Evolutionary conservation across 2,113 vertebrate genomes (phyloP), one percentile per base, ranked within the genome.

Genomic region (Galeopterus variegatus): DNA sequence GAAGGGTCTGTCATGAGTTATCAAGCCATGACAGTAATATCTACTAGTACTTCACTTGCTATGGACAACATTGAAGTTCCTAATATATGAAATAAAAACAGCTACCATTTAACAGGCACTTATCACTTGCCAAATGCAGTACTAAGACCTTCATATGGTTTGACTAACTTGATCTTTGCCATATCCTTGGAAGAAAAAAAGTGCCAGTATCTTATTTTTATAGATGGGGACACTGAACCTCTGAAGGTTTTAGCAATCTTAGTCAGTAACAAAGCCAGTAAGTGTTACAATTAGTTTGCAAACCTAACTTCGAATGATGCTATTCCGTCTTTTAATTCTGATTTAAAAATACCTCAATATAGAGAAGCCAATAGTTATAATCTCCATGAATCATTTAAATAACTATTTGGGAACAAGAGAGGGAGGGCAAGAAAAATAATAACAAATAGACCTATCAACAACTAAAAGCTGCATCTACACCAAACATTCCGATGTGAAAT

Each of bases 1-100:
- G 19, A 92, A 94, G 26, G 8, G 24, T 67, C 28, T 80, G 0
- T 80, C 65, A 81, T 69, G n/a, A 73, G 21, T 85, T 93, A 90
- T 50, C 88, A 94, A 93, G 19, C 70, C 81, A 50, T 31, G 89
- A 21, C 10, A 73, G 31, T 50, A 77, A 45, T 67, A 69, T 56
- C 14, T 36, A 65, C 62, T 72, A 24, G 18, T 26, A 4, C 62
- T 67, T 83, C 87, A n/a, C 52, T 93, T 89, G 62, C 62, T 84
- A 67, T 45, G 12, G 56, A 13, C 21, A 90, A 67, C 36, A 86
- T 0, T 58, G 54, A 77, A 69, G 9, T 79, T 96, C 95, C 62
- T 86, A 56, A 97, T 65, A 73, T 19, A 90, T 91, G 95, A 96
- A 89, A 36, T 82, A 50, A 88, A 95, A 95, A 80, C 5, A 95